Evolutionary conservation across 2,113 vertebrate species (phyloP).

Genomic region (Cygnus atratus): DNA sequence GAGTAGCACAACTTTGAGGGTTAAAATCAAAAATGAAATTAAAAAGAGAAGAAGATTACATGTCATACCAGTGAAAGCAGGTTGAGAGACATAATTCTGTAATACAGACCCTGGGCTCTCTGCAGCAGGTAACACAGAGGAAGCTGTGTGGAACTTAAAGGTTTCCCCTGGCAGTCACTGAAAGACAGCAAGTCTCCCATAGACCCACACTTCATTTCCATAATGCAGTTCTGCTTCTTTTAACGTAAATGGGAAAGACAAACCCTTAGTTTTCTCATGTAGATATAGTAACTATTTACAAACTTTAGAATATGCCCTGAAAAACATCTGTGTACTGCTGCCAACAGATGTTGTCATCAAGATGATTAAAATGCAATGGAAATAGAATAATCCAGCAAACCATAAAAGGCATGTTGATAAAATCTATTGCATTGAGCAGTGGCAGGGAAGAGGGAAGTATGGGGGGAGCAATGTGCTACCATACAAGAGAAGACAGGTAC

Average conservation of each 20-base stretch:
- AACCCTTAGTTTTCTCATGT: background rate
- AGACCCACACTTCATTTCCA: background rate
- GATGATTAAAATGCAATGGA: constrained; percentile 62
- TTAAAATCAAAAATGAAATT: background rate
- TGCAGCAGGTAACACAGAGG: background rate
- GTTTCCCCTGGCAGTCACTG: background rate
- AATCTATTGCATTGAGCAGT: background rate
- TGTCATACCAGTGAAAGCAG: background rate
- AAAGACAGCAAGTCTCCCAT: background rate
- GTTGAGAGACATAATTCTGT: background rate
- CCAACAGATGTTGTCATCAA: constrained; percentile 64
- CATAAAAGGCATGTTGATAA: constrained; percentile 1
- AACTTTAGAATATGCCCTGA: background rate
- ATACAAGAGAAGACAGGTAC: background rate
- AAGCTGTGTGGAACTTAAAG: background rate
- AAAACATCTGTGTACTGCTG: constrained; percentile 24
- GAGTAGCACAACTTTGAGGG: background rate
- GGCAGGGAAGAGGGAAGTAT: background rate
- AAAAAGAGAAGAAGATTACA: background rate
- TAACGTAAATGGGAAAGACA: background rate
- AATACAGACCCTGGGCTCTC: background rate
- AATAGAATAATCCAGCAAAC: constrained; percentile 64
- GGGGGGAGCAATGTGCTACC: background rate
- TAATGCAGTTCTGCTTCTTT: background rate
- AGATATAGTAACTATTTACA: background rate